Evolutionary conservation across 2,113 vertebrate species (phyloP).

Genomic region (Tilapia sparmanii): DNA sequence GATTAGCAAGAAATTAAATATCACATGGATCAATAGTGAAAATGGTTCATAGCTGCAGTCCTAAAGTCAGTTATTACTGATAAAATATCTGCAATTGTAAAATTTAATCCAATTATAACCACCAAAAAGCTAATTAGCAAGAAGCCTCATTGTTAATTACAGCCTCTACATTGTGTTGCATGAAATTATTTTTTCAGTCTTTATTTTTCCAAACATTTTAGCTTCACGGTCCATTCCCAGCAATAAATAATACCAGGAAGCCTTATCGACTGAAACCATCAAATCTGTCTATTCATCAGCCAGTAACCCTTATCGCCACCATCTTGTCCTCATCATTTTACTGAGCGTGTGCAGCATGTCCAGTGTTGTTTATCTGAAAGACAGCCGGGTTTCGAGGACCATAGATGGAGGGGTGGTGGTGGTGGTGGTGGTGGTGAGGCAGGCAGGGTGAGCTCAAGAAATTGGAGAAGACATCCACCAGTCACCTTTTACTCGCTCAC

Average conservation of each 20-base stretch:
- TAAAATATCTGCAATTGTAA: neutral
- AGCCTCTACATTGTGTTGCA: neutral
- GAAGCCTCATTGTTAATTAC: neutral
- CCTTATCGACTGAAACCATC: neutral
- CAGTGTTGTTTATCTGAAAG: constrained; percentile 48
- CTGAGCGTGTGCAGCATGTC: constrained; percentile 40
- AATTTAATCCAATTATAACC: neutral
- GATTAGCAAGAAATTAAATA: neutral
- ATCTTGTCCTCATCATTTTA: constrained; percentile 50
- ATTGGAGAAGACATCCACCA: constrained; percentile 72
- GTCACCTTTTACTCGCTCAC: constrained; percentile 78
- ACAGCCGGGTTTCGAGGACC: constrained; percentile 11
- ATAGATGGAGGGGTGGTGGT: neutral
- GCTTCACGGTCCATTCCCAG: too few relatives aligned
- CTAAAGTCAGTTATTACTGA: neutral
- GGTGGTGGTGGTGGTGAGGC: neutral
- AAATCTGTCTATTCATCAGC: constrained; percentile 5
- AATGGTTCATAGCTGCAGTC: neutral
- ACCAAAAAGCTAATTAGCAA: neutral
- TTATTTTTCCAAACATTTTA: neutral
- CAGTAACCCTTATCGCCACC: constrained; percentile 46
- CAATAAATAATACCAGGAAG: neutral
- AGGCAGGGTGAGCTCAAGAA: constrained; percentile 46
- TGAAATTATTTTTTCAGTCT: neutral
- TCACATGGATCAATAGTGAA: neutral